phyloP scores from a whole-genome alignment of 2,888 invertebrate genomes.

The Dryomyza anilis region DNA sequence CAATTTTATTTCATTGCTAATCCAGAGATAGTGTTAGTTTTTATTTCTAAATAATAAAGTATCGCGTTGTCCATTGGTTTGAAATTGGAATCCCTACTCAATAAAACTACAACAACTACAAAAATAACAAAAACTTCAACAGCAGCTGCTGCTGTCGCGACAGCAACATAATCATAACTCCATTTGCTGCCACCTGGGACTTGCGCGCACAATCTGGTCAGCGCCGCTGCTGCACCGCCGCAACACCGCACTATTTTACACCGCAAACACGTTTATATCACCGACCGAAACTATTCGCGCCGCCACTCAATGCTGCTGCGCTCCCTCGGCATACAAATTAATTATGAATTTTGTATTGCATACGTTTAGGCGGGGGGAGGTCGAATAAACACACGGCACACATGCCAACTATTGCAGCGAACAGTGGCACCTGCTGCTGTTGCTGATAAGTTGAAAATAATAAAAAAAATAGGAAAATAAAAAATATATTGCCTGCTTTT shows the following conservation, averaged over 20 bases:
- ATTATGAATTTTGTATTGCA: conserved; percentile 18
- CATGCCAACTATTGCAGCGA: not conserved
- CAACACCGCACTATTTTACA: no score
- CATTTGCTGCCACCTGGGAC: conserved; percentile 16
- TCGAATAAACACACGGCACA: not conserved
- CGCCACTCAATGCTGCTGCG: not conserved
- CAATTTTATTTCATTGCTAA: no score
- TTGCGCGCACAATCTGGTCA: conserved; percentile 2
- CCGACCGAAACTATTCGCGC: not conserved
- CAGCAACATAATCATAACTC: conserved; percentile 6
- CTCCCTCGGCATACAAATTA: not conserved
- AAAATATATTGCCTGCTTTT: no score
- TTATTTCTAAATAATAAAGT: no score
- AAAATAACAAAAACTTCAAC: not conserved
- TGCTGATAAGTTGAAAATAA: no score
- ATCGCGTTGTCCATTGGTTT: no score
- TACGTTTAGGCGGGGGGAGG: conserved; percentile 1
- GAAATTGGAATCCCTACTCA: not conserved
- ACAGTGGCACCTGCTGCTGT: not conserved
- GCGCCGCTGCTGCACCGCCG: not conserved
- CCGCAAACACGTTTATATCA: no score
- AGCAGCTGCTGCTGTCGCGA: no score
- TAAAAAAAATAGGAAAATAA: no score
- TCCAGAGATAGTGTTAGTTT: no score
- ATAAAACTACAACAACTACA: conserved; percentile 1